Conservation (phyloP, 2,888 invertebrate genomes). For the Aquatica leii region DNA sequence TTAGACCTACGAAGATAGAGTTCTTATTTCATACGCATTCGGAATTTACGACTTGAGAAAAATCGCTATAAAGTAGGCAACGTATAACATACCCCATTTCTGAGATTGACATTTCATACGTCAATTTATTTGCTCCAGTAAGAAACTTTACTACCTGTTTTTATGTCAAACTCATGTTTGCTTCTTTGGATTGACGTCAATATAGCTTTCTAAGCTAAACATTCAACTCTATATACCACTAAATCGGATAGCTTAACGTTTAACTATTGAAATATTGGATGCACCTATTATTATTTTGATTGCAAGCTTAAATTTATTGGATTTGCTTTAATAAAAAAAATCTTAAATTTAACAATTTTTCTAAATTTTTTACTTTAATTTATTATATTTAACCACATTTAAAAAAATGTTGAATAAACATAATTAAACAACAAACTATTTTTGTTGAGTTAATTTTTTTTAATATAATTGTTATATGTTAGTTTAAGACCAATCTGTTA, state of each 20-base stretch:
- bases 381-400: too few species aligned
- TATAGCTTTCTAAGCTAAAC: conserved; percentile 17
- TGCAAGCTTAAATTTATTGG: not conserved
- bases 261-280: conserved; percentile 35
- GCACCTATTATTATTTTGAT: conserved; percentile 30
- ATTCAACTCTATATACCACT: conserved; percentile 8
- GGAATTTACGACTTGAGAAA: conserved; percentile 44
- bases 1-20: conserved; percentile 30
- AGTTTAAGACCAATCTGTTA: too few species aligned
- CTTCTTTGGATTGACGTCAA: conserved; percentile 27
- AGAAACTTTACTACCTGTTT: conserved; percentile 41
- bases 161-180: conserved; percentile 38
- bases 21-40: conserved; percentile 31
- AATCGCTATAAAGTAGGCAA: conserved; percentile 50
- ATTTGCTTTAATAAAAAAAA: not conserved
- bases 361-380: too few species aligned
- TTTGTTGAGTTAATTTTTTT: too few species aligned
- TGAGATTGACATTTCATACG: conserved; percentile 55
- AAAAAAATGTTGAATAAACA: too few species aligned
- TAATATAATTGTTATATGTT: too few species aligned
- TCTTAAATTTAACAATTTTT: not conserved
- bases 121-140: conserved; percentile 50
- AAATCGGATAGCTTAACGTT: conserved; percentile 19
- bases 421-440: too few species aligned
- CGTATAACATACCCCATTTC: conserved; percentile 50